These are phyloP conservation scores for Epinephelus moara DNA, from an alignment of 2,113 vertebrate species.

Conservation along the genomic window DNA sequence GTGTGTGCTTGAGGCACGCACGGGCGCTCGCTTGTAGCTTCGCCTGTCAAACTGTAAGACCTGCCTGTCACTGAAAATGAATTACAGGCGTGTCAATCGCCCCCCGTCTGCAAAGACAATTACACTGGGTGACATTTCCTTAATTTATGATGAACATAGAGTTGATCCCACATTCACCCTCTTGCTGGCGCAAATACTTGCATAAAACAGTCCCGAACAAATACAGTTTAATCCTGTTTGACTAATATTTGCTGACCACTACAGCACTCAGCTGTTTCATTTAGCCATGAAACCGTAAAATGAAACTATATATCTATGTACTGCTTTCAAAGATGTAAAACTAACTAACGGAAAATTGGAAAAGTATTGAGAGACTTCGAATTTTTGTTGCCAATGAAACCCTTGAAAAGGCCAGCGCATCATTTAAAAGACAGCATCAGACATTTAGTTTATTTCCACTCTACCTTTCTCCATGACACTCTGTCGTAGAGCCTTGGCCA, in stretches of 20 bases:
- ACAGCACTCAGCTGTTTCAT: neutral
- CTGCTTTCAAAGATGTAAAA: neutral
- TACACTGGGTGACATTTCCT: too few relatives aligned
- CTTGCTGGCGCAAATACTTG: neutral
- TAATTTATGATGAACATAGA: too few relatives aligned
- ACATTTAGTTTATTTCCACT: neutral
- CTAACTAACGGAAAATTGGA: neutral
- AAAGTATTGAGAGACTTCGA: neutral
- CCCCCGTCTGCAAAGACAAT: too few relatives aligned
- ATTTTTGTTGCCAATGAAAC: neutral
- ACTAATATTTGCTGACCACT: neutral
- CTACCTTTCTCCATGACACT: constrained; percentile 91
- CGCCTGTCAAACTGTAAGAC: too few relatives aligned
- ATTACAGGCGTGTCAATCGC: too few relatives aligned
- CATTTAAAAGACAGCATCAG: neutral
- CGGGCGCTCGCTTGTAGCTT: too few relatives aligned
- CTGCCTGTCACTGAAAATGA: too few relatives aligned
- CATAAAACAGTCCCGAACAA: neutral
- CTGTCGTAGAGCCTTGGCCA: constrained; percentile 90
- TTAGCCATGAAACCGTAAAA: neutral
- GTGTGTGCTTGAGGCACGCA: too few relatives aligned
- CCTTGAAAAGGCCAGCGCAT: neutral
- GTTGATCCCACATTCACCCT: neutral
- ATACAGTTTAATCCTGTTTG: neutral
- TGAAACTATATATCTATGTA: neutral